These are phyloP conservation scores for Vespertilio murinus DNA, from an alignment of 2,797 vertebrate genomes.

Conservation along the genomic window DNA sequence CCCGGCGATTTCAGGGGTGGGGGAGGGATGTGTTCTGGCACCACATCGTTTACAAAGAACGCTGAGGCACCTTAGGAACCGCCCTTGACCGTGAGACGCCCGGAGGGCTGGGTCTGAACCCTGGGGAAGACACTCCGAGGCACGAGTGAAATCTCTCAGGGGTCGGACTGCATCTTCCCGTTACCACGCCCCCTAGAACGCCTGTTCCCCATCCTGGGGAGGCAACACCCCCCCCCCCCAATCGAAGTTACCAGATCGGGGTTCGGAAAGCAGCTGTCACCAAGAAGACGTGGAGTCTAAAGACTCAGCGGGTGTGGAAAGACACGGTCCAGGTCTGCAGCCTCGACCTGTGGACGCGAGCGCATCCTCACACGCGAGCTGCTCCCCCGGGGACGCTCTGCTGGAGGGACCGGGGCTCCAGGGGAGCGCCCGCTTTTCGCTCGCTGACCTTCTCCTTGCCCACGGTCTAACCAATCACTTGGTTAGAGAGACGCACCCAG, in stretches of 20 bases:
- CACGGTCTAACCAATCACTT: neutral
- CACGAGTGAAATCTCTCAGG: constrained; percentile 68
- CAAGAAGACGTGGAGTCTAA: neutral
- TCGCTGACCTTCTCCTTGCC: neutral
- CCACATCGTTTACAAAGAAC: constrained; percentile 82
- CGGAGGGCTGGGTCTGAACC: constrained; percentile 74
- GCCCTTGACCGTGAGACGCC: constrained; percentile 75
- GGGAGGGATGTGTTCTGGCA: constrained; percentile 48
- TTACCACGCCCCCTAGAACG: constrained; percentile 42
- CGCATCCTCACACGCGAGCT: neutral
- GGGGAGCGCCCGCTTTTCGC: no score
- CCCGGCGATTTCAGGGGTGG: constrained; percentile 76
- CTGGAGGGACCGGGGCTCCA: fast-evolving
- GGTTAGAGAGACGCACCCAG: neutral
- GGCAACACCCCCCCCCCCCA: neutral
- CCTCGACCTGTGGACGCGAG: neutral
- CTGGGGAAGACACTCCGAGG: constrained; percentile 70
- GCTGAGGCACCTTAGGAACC: constrained; percentile 69
- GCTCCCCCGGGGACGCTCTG: neutral
- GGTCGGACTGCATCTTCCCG: constrained; percentile 53
- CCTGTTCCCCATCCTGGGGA: neutral
- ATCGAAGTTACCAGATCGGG: neutral
- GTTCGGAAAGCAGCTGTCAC: neutral
- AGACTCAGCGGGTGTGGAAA: neutral
- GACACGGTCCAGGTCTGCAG: neutral